Conservation (phyloP, 37 sponge, comb jelly and placozoan genomes). For the Lycopodina hypogea region DNA sequence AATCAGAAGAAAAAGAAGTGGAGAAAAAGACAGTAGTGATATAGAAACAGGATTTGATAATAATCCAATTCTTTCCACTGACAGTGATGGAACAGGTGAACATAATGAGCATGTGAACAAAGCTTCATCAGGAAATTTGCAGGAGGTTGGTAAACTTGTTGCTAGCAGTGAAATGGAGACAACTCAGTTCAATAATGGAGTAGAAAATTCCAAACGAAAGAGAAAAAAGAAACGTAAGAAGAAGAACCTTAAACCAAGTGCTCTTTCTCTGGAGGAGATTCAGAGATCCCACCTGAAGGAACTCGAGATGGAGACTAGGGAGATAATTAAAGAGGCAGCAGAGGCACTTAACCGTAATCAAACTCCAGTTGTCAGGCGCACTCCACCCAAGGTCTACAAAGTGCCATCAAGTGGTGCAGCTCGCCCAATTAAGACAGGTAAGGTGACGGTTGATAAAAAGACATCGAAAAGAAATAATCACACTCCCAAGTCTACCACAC, state of each 20-base stretch:
- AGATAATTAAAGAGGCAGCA: conserved; percentile 7
- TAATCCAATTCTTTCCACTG: neutral
- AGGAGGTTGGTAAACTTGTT: neutral
- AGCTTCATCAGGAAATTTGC: neutral
- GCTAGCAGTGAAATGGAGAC: neutral
- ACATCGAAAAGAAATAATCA: no score
- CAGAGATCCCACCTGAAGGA: neutral
- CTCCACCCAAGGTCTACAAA: conserved; percentile 16
- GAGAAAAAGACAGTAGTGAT: neutral
- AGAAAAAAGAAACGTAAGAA: neutral
- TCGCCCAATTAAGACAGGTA: no score
- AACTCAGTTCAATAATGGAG: neutral
- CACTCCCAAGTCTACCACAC: neutral
- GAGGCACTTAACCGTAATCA: conserved; percentile 17
- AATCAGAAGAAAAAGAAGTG: neutral
- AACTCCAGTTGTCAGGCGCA: conserved; percentile 6
- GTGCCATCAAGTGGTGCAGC: neutral
- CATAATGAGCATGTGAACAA: neutral
- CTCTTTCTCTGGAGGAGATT: neutral
- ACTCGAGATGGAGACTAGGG: conserved; percentile 1
- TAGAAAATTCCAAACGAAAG: neutral
- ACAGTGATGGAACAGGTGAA: neutral
- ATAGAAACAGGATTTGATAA: neutral
- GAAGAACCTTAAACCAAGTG: neutral
- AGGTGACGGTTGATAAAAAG: no score